Percentiles rank a stretch among this genome's conserved stretches.
phyloP scores from a whole-genome alignment of 2,888 invertebrate genomes.

The Alentia gelatinosa region DNA sequence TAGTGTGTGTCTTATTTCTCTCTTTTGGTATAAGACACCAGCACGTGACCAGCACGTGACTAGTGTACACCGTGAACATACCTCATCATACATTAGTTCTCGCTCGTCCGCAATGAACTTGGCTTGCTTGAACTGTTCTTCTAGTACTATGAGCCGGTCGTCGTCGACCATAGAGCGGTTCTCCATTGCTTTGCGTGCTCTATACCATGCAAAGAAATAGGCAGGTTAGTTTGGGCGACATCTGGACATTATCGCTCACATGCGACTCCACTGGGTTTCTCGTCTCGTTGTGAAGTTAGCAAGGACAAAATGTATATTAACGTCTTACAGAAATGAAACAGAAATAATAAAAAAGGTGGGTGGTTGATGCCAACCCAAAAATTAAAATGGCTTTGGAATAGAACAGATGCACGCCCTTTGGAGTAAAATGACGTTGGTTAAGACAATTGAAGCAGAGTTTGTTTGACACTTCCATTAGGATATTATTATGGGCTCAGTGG shows the following conservation, averaged over 20 bases:
- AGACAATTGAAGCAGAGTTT: background rate
- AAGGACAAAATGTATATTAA: too few relatives aligned
- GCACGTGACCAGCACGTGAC: background rate
- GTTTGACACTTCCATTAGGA: background rate
- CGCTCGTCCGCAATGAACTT: slow-evolving; percentile 58
- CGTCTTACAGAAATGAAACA: too few relatives aligned
- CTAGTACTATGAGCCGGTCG: slow-evolving; percentile 53
- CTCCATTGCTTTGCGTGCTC: slow-evolving; percentile 57
- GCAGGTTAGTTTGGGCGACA: slow-evolving; percentile 51
- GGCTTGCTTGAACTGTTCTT: slow-evolving; percentile 58
- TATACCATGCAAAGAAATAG: slow-evolving; percentile 55
- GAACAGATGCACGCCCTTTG: slow-evolving; percentile 4
- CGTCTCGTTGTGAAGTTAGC: too few relatives aligned
- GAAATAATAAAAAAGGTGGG: too few relatives aligned
- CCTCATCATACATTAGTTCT: slow-evolving; percentile 57
- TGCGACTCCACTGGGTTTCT: background rate
- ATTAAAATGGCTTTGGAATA: background rate
- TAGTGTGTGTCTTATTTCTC: background rate
- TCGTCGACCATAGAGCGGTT: slow-evolving; percentile 55
- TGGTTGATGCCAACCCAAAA: too few relatives aligned
- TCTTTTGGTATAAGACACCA: background rate
- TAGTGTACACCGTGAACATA: slow-evolving; percentile 44
- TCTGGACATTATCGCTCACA: background rate
- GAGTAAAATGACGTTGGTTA: background rate
- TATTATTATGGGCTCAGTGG: background rate